Evolutionary conservation across 2,113 vertebrate species (phyloP), one percentile per base, ranked within the genome.

Genomic region (Asarcornis scutulata): DNA sequence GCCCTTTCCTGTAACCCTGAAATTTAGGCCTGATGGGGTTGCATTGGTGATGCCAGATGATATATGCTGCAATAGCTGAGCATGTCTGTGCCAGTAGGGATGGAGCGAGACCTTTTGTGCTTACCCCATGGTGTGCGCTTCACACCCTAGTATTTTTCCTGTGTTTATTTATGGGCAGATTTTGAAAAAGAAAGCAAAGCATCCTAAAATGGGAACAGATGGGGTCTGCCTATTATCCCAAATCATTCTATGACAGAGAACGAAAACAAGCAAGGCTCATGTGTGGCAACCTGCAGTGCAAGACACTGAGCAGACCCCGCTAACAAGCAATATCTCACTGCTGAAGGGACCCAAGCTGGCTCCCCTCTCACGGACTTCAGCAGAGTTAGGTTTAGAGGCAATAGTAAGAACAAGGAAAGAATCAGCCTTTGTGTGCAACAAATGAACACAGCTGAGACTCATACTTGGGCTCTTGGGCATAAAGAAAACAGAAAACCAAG

Each of bases 201-300:
- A 0, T 86, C 69, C 80, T 91, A 95, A 97, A 97, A 92, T 58
- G 89, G 71, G 93, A 96, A 91, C 96, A 96, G 95, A 96, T 95
- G 95, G 86, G 83, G 81, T 88, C 95, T 95, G 92, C 93, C 95
- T 96, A 91, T 96, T 93, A 95, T 96, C 93, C 90, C 88, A 93
- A 91, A 86, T 95, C 92, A 93, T 95, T 92, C 76, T 93, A 1
- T 84, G 95, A 88, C 95, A 96, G 95, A 74, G 89, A 93, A 95
- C 38, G 83, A 96, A 96, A 95, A 88, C 93, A 96, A 96, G 92
- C 91, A 96, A 96, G 53, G 62, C 88, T 93, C 80, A 89, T 87
- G 44, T 88, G 92, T 73, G 86, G 92, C 95, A 96, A 93, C 93
- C 95, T 94, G 83, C 92, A 62, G 92, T 79, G 95, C 88, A 95